Conservation (phyloP, 2,113 vertebrate genomes). For the Telmatochromis sp. region DNA sequence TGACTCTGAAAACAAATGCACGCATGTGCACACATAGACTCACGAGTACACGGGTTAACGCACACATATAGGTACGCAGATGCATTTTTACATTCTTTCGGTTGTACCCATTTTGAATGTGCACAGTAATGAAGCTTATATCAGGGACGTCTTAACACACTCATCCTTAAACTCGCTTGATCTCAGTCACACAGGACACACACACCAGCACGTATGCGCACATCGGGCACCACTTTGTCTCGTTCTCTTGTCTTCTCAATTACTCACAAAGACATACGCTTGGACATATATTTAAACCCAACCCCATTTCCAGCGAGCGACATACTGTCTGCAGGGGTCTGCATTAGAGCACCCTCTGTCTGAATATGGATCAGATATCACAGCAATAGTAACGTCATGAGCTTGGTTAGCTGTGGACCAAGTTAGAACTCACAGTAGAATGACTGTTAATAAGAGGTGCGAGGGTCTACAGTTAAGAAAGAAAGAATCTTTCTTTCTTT, state of each 20-base stretch:
- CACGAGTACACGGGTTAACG: background rate
- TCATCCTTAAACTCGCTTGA: background rate
- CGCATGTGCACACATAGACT: background rate
- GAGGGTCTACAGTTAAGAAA: background rate
- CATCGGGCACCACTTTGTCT: background rate
- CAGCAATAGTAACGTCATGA: conserved; percentile 32
- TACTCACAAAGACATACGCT: background rate
- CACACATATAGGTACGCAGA: background rate
- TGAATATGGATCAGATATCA: conserved; percentile 26
- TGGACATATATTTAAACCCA: background rate
- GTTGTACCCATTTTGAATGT: background rate
- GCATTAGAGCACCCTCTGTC: background rate
- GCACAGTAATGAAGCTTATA: background rate
- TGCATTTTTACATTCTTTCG: background rate
- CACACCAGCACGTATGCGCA: background rate
- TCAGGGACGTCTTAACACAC: background rate
- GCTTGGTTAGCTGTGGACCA: background rate
- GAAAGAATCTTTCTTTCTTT: background rate
- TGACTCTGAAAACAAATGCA: background rate
- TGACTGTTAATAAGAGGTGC: background rate
- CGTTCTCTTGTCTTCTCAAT: background rate
- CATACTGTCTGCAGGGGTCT: conserved; percentile 15
- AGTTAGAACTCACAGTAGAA: background rate
- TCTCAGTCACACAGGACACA: background rate
- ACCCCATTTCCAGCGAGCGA: background rate